These are phyloP conservation scores for Seriola aureovittata DNA, from an alignment of 2,113 vertebrate genomes.

Conservation along the genomic window DNA sequence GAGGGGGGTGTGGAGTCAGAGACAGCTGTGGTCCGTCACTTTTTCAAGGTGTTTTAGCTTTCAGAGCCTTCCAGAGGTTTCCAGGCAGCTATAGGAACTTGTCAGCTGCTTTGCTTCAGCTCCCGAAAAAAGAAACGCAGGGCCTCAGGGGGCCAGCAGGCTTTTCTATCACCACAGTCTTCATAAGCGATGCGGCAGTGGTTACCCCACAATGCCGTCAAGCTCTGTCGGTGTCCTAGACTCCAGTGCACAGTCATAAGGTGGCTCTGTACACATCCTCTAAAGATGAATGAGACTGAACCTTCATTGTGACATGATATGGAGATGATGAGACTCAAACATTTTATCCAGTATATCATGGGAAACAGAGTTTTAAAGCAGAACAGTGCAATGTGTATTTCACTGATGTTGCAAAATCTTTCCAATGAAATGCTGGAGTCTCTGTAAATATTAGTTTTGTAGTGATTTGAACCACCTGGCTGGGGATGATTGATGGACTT, in stretches of 20 bases:
- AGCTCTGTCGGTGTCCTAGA: constrained; percentile 56
- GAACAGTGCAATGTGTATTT: constrained; percentile 1
- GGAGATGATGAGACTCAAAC: constrained; percentile 46
- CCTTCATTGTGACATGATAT: constrained; percentile 41
- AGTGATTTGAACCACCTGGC: constrained; percentile 47
- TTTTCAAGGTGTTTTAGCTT: constrained; percentile 63
- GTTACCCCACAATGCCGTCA: constrained; percentile 51
- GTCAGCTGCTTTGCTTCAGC: constrained; percentile 59
- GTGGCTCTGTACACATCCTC: constrained; percentile 37
- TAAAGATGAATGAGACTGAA: constrained; percentile 56
- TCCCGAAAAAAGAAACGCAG: constrained; percentile 38
- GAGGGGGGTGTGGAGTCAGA: constrained; percentile 14
- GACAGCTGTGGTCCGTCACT: constrained; percentile 65
- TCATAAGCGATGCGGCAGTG: constrained; percentile 38
- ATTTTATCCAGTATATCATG: constrained; percentile 22
- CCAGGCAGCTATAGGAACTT: constrained; percentile 45
- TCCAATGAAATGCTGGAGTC: constrained; percentile 17
- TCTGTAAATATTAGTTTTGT: constrained; percentile 59
- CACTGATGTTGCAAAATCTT: constrained; percentile 41
- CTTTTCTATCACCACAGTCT: constrained; percentile 63
- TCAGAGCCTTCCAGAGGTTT: constrained; percentile 61
- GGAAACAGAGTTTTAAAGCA: constrained; percentile 23
- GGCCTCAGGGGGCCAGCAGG: constrained; percentile 47
- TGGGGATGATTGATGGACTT: constrained; percentile 61
- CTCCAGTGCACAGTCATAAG: constrained; percentile 34